Percentiles rank a stretch among this genome's conserved stretches.
These are phyloP conservation scores for Drosophila phalerata DNA, from an alignment of 2,888 invertebrate genomes.

Conservation along the genomic window DNA sequence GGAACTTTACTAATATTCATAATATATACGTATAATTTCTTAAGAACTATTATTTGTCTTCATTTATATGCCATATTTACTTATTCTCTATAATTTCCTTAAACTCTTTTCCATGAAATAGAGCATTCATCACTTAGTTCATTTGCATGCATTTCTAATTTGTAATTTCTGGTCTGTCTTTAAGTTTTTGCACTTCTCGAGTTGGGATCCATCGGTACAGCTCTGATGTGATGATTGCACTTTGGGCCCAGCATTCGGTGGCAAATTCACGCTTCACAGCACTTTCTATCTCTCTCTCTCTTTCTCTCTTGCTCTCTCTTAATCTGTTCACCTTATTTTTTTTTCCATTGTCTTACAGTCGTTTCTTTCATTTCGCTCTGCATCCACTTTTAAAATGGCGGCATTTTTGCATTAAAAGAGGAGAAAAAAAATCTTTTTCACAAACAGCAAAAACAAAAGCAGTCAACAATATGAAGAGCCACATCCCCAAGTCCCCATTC, in stretches of 20 bases:
- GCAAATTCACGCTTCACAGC: slow-evolving; percentile 44
- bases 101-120: not conserved
- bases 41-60: too few relatives aligned
- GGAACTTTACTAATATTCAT: too few relatives aligned
- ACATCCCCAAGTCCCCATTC: slow-evolving; percentile 8
- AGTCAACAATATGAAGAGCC: slow-evolving; percentile 60
- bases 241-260: slow-evolving; percentile 20
- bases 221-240: slow-evolving; percentile 24
- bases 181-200: slow-evolving; percentile 10
- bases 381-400: slow-evolving; percentile 69
- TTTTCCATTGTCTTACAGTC: slow-evolving; percentile 47
- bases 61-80: too few relatives aligned
- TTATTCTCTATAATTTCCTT: not conserved
- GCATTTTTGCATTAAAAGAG: slow-evolving; percentile 63
- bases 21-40: too few relatives aligned
- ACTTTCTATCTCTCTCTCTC: not conserved
- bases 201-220: not conserved
- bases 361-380: slow-evolving; percentile 39
- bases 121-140: not conserved
- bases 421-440: slow-evolving; percentile 62
- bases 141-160: not conserved
- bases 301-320: not conserved
- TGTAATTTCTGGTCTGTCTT: not conserved
- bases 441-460: slow-evolving; percentile 79
- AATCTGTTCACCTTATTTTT: slow-evolving; percentile 22